These are phyloP conservation scores for Lateolabrax maculatus DNA, from an alignment of 2,797 vertebrate genomes.

Conservation along the genomic window DNA sequence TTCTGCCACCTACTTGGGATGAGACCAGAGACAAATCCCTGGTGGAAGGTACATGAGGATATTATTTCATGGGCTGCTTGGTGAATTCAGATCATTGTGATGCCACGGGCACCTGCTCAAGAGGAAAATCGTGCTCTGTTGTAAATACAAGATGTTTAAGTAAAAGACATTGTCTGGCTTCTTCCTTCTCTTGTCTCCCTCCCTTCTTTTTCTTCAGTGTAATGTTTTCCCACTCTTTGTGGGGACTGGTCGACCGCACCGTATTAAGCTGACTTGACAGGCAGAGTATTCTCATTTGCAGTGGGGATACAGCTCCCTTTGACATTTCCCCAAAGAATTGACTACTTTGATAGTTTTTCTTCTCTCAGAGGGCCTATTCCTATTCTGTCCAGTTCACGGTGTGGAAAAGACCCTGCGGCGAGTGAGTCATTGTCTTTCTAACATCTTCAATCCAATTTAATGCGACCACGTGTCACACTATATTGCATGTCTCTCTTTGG, in stretches of 20 bases:
- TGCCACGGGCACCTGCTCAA: conserved; percentile 44
- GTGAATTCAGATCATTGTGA: conserved; percentile 62
- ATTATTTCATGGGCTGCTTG: conserved; percentile 56
- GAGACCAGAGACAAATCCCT: conserved; percentile 52
- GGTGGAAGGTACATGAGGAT: conserved; percentile 36
- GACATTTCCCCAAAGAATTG: conserved; percentile 69
- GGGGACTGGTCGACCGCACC: conserved; percentile 26
- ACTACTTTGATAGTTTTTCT: conserved; percentile 66
- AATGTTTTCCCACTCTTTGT: conserved; percentile 44
- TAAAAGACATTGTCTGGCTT: conserved; percentile 52
- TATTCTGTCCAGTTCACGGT: conserved; percentile 66
- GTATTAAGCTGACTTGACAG: conserved; percentile 62
- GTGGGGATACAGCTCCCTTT: conserved; percentile 55
- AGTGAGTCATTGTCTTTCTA: conserved; percentile 73
- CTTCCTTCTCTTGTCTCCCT: conserved; percentile 13
- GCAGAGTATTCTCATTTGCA: conserved; percentile 68
- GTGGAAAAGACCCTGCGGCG: conserved; percentile 47
- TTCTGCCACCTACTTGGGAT: conserved; percentile 57
- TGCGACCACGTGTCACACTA: conserved; percentile 44
- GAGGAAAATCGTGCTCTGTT: conserved; percentile 47
- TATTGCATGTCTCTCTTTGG: conserved; percentile 38
- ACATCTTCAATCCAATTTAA: conserved; percentile 72
- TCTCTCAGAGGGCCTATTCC: conserved; percentile 57
- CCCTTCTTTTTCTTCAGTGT: conserved; percentile 17
- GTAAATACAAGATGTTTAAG: conserved; percentile 42